A percentile compares a stretch with the other conserved stretches of the same genome.
These are phyloP conservation scores for Stichodactyla helianthus DNA, from an alignment of 64 coral and sea anemone genomes.

Conservation along the genomic window DNA sequence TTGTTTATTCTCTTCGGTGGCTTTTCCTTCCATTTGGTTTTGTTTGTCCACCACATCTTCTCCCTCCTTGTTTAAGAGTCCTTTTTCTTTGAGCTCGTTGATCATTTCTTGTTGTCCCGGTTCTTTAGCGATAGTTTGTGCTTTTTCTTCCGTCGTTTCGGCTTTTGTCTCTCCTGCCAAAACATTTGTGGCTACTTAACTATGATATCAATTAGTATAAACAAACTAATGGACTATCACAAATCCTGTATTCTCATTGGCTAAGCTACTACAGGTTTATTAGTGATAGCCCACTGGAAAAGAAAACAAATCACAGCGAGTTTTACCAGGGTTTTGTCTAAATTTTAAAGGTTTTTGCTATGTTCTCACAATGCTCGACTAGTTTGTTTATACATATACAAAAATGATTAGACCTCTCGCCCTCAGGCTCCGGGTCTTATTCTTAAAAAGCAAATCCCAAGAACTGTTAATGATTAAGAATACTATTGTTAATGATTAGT, in stretches of 20 bases:
- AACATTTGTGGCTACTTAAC: not conserved
- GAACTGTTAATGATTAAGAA: not conserved
- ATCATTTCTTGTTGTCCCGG: slow-evolving; percentile 14
- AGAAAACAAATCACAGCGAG: too few relatives aligned
- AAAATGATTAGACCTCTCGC: too few relatives aligned
- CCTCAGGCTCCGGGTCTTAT: too few relatives aligned
- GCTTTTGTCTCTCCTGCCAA: not conserved
- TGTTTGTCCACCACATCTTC: slow-evolving; percentile 6
- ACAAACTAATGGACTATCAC: too few relatives aligned
- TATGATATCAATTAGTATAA: not conserved
- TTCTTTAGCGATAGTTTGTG: slow-evolving; percentile 15
- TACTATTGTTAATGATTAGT: not conserved
- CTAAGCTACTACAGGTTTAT: too few relatives aligned
- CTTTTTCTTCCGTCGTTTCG: not conserved
- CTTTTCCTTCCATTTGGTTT: slow-evolving; percentile 2
- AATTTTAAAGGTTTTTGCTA: too few relatives aligned
- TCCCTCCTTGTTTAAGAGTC: slow-evolving; percentile 1
- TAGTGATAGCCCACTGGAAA: too few relatives aligned
- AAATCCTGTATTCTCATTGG: too few relatives aligned
- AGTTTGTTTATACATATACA: too few relatives aligned
- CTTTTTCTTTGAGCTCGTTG: slow-evolving; percentile 12
- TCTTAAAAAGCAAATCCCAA: not conserved
- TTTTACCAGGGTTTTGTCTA: too few relatives aligned
- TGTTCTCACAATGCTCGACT: too few relatives aligned
- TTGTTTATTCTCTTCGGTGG: slow-evolving; percentile 22